Evolutionary conservation across 2,113 vertebrate species (phyloP).

Genomic region (Pan paniscus): DNA sequence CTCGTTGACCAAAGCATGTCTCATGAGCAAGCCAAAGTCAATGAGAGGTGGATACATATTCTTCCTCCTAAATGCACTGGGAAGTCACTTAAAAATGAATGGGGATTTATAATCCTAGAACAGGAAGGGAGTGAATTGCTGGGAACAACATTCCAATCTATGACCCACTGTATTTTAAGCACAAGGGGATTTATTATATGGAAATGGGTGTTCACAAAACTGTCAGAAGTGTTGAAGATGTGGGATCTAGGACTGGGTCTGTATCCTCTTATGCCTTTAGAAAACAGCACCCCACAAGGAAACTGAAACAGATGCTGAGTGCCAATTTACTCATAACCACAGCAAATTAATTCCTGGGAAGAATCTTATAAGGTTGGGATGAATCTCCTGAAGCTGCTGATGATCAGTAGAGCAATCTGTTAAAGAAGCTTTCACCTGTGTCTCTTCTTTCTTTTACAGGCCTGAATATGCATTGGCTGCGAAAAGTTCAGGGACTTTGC

Average conservation of each 20-base stretch:
- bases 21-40: background rate
- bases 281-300: background rate
- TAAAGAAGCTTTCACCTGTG: background rate
- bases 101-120: background rate
- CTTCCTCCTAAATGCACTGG: background rate
- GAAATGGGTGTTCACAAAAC: background rate
- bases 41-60: background rate
- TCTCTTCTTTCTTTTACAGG: background rate
- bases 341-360: background rate
- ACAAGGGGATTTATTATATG: background rate
- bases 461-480: conserved; percentile 60
- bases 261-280: background rate
- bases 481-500: conserved; percentile 61
- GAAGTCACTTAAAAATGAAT: background rate
- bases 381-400: background rate
- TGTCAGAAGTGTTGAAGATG: background rate
- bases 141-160: background rate
- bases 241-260: background rate
- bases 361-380: background rate
- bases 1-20: background rate
- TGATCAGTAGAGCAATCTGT: background rate
- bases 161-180: background rate
- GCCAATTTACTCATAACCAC: too few species aligned
- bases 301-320: background rate
- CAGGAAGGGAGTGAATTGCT: background rate